Base-by-base conservation (phyloP, 2,888 invertebrate species). In the Nymphalis urticae region DNA sequence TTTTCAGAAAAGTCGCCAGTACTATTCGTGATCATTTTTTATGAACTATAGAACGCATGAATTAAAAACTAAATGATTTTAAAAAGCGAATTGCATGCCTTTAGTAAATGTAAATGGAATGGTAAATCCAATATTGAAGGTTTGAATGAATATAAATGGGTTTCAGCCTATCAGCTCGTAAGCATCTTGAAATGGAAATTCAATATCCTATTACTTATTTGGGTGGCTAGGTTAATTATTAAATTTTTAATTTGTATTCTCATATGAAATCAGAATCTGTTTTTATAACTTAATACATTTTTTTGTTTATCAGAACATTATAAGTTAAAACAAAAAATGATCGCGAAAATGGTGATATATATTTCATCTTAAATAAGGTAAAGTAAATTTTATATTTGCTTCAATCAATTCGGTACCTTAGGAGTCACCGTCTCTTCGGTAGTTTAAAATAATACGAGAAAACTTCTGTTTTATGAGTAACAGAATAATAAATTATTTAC, bases 191-290 rank as follows among this genome's bases (percentile, higher is more conserved):
- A 36, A 62, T 62, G 36, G 32, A 66, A 60, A 54, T 62, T 62
- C 54, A 61, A 54, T 61, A 54, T 62, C 61, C 54, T 21, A 56
- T 56, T 48, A 62, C 59, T 66, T 48, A 53, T 53, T 54, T 53
- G 19, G 10, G 21, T 62, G 5, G 27, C 24, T 9, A 19, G 32
- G 36, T 48, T n/a, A 51, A 17, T 48, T 32, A 48, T 65, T 59
- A 24, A 24, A 54, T 24, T 21, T 1, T 21, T 21, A 21, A 1
- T 21, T 42, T 42, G 13, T 13, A 10, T 42, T 42, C 3, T 13
- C 13, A 42, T 13, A 42, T 42, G 13, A 42, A 42, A 42, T 42
- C 42, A 13, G 13, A 42, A 42, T 13, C 42, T 3, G 4, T 4
- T 42, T 27, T 32, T 32, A 6, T 32, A 32, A 32, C 27, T 6